Evolutionary conservation across 2,113 vertebrate genomes (phyloP), one percentile per base, ranked within the genome.

Genomic region (Daphoenositta chrysoptera): DNA sequence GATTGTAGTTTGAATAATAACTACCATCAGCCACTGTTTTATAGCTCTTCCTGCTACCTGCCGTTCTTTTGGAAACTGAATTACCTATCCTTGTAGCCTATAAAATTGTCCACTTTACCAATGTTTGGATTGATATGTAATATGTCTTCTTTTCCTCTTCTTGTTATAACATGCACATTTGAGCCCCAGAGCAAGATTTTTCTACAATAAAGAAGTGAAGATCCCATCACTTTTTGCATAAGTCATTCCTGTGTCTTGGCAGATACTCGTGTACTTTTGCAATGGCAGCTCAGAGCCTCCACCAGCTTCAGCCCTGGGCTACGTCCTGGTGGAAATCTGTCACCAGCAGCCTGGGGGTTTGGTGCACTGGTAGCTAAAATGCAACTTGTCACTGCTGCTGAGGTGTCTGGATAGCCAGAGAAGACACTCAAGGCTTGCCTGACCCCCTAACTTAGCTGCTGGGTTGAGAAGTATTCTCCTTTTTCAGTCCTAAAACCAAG

Each of bases 381-480:
- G 3, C 11, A 73, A 21, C 9, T 65, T 69, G 17, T 39, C 27
- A 60, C 35, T 63, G 35, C 9, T 75, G 21, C 9, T 61, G 53
- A 68, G 13, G 7, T 37, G 7, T 68, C n/a, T 37, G 18, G 30
- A 53, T 33, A 69, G 13, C 3, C 33, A 27, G 71, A 53, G 4
- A 19, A 11, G 33, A 3, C 1, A 10, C 3, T 5, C 26, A 39
- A 53, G 23, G 2, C 8, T 64, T 64, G 42, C 1, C 10, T 66
- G 21, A 23, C 20, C n/a, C 17, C 2, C 3, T 18, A 6, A 15
- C 24, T 64, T 80, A 56, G 9, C 50, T 53, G 11, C 31, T 81
- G 27, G 4, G 5, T n/a, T 53, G 27, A 68, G 21, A 60, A 14
- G 5, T 2, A 45, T 11, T 33, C 13, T 61, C 35, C 4, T 42